Percentiles rank a stretch among this genome's conserved stretches.
These are phyloP conservation scores for Hydropotes inermis DNA, from an alignment of 2,113 vertebrate genomes.

Conservation along the genomic window DNA sequence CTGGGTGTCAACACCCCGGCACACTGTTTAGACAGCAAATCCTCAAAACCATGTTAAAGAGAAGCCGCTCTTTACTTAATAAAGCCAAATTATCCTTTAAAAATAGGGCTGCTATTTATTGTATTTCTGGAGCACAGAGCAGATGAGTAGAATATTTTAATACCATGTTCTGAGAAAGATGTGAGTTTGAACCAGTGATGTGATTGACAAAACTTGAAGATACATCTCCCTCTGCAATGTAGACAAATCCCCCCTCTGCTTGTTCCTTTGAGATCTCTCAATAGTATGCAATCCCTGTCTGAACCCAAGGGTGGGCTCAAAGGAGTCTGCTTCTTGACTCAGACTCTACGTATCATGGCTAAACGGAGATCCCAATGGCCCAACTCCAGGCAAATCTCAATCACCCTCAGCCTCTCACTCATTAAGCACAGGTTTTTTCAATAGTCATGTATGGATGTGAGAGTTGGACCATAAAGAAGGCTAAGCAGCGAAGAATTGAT, in stretches of 20 bases:
- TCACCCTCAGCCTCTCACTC: background rate
- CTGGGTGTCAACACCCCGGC: constrained; percentile 13
- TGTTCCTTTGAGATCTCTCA: background rate
- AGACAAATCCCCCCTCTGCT: background rate
- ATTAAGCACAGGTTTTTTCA: background rate
- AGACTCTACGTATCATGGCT: background rate
- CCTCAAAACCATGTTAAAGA: constrained; percentile 27
- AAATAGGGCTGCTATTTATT: constrained; percentile 67
- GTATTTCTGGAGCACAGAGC: constrained; percentile 46
- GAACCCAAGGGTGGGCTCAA: background rate
- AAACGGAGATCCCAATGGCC: background rate
- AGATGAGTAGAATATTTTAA: constrained; percentile 66
- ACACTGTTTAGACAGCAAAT: constrained; percentile 33
- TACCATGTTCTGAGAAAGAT: constrained; percentile 30
- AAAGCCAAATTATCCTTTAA: constrained; percentile 41
- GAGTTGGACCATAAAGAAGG: background rate
- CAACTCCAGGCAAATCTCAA: background rate
- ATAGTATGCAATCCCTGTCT: background rate
- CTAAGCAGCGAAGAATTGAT: background rate
- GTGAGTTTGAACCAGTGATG: background rate
- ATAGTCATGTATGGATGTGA: background rate
- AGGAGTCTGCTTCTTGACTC: background rate
- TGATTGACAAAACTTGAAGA: background rate
- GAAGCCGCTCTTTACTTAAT: constrained; percentile 46
- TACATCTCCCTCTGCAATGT: background rate